Percentiles rank a stretch among this genome's conserved stretches.
Conservation (phyloP, 2,797 vertebrate genomes). For the Pangasius larnaudii region DNA sequence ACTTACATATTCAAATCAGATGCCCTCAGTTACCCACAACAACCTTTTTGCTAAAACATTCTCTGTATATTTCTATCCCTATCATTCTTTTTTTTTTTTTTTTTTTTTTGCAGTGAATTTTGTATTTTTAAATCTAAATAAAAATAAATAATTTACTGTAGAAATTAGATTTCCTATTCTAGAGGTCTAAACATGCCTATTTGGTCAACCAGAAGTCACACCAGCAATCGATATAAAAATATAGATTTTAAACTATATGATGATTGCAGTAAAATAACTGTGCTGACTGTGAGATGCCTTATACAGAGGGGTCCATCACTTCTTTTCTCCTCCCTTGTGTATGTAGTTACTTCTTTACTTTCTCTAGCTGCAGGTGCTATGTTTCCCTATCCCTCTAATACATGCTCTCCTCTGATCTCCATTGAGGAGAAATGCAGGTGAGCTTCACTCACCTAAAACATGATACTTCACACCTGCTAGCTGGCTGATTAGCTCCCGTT, state of each 20-base stretch:
- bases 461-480: conserved; percentile 63
- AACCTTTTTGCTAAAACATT: not conserved
- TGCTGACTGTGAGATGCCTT: not conserved
- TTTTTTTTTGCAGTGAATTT: not conserved
- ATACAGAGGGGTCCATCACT: not conserved
- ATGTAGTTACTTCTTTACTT: conserved; percentile 30
- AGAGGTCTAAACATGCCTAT: not conserved
- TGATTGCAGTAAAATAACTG: not conserved
- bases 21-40: not conserved
- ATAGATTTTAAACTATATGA: not conserved
- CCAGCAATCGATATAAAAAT: not conserved
- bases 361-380: conserved; percentile 39
- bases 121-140: not conserved
- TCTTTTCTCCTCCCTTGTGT: not conserved
- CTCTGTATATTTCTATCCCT: not conserved
- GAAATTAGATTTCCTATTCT: not conserved
- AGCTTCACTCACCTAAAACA: conserved; percentile 50
- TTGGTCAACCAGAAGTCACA: not conserved
- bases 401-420: conserved; percentile 16
- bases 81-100: not conserved
- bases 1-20: conserved; percentile 26
- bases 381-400: conserved; percentile 2
- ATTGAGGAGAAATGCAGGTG: conserved; percentile 41
- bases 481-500: conserved; percentile 57
- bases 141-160: not conserved